These are phyloP conservation scores for Tromatobia lineatoria DNA, from an alignment of 2,888 invertebrate genomes.

Conservation along the genomic window DNA sequence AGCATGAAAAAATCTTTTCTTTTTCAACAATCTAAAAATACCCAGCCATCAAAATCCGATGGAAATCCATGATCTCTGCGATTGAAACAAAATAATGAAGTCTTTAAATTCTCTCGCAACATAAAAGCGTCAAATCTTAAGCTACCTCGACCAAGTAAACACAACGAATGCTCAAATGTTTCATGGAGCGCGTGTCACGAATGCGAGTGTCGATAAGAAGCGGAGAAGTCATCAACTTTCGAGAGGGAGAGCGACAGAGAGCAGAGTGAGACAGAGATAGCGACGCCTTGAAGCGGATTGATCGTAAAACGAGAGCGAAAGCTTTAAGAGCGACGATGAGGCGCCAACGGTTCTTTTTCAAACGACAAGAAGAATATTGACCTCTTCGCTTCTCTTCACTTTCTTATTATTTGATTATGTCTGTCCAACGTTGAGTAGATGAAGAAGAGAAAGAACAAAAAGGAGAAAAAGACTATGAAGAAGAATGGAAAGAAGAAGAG, in stretches of 20 bases:
- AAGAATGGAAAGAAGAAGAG: background rate
- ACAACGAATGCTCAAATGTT: slow-evolving; percentile 20
- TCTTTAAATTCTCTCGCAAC: too few relatives aligned
- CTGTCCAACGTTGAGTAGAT: background rate
- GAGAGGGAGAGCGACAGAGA: background rate
- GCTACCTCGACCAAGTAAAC: slow-evolving; percentile 32
- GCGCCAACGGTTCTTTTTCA: slow-evolving; percentile 36
- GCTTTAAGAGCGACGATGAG: slow-evolving; percentile 29
- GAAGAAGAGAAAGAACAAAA: background rate
- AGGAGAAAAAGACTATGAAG: background rate
- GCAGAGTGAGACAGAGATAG: too few relatives aligned
- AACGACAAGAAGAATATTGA: slow-evolving; percentile 41
- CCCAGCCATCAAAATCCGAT: too few relatives aligned
- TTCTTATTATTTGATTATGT: slow-evolving; percentile 36
- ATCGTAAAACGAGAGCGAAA: slow-evolving; percentile 27
- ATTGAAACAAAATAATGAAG: too few relatives aligned
- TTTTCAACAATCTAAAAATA: too few relatives aligned
- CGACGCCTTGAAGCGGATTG: slow-evolving; percentile 5
- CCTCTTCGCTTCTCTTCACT: slow-evolving; percentile 8
- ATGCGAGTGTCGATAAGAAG: slow-evolving; percentile 13
- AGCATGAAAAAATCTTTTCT: too few relatives aligned
- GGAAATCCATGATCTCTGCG: too few relatives aligned
- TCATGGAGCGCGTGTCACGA: slow-evolving; percentile 1
- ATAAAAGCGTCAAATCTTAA: background rate
- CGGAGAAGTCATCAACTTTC: slow-evolving; percentile 12